A percentile compares a stretch with the other conserved stretches of the same genome.
Evolutionary conservation across 2,888 invertebrate species (phyloP).

Genomic region (Drosophila kuntzei): DNA sequence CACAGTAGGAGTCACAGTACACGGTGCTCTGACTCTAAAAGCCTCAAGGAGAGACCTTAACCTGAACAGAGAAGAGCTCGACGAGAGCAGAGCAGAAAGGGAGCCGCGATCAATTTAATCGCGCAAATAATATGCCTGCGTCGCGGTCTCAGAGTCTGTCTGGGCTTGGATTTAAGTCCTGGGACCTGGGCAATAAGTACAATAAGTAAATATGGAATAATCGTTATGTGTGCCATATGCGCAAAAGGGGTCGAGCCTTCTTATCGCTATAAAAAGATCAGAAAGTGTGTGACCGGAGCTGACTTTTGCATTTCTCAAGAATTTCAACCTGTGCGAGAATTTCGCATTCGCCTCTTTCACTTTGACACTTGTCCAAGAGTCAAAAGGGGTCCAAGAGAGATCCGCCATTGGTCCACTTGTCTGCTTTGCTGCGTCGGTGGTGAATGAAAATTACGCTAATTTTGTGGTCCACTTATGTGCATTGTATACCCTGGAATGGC

Average conservation of each 20-base stretch:
- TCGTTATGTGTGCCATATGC: constrained; percentile 71
- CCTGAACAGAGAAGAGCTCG: constrained; percentile 12
- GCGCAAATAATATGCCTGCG: constrained; percentile 83
- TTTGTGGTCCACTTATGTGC: constrained; percentile 68
- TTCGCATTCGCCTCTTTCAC: constrained; percentile 68
- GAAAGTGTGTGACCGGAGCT: constrained; percentile 73
- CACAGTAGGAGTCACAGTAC: constrained; percentile 53
- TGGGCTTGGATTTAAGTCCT: constrained; percentile 41
- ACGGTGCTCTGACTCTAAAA: constrained; percentile 28
- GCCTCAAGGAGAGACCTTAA: constrained; percentile 30
- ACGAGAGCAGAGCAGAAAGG: constrained; percentile 31
- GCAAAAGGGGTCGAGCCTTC: constrained; percentile 59
- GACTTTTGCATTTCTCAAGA: constrained; percentile 70
- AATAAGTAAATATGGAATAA: constrained; percentile 85
- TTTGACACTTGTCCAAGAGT: constrained; percentile 73
- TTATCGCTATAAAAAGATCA: constrained; percentile 72
- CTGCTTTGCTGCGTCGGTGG: constrained; percentile 55
- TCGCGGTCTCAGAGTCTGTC: constrained; percentile 5
- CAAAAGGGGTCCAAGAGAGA: not conserved
- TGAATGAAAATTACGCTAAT: constrained; percentile 79
- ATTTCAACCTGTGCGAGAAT: constrained; percentile 72
- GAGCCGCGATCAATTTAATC: constrained; percentile 84
- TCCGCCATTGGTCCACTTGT: constrained; percentile 20
- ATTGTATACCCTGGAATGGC: constrained; percentile 53
- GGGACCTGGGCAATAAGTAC: constrained; percentile 57